Evolutionary conservation across 2,888 invertebrate genomes (phyloP), one percentile per base, ranked within the genome.

Genomic region (Epicampocera succincta): DNA sequence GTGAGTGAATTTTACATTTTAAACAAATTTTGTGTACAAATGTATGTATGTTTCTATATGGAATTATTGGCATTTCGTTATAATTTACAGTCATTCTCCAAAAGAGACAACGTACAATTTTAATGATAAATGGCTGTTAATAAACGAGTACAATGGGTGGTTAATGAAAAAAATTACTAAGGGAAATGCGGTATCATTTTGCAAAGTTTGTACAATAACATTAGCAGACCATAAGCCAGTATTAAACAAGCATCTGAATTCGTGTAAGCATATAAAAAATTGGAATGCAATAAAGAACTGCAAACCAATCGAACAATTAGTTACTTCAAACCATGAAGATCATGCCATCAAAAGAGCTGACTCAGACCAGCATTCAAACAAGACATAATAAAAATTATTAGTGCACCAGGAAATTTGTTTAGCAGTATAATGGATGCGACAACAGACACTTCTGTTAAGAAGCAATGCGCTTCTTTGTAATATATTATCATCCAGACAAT

Each of bases 81-180:
- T 44, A 44, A 44, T 44, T 44, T 44, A 44, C 13, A 44, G 44
- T 44, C 2, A 44, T 44, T 44, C 44, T 13, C 44, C 44, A 44
- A 44, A 44, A 44, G n/a, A 13, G 9, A 44, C 1, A 44, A 44
- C 44, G 44, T 44, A 44, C 9, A 44, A 9, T 44, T 44, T 44
- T 44, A 44, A 44, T 44, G 44, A 44, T 44, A 44, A 44, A 44
- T 44, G 44, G 44, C 44, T 44, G 44, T 44, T 44, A 44, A 44
- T 44, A 44, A 44, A 44, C 11, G 44, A 44, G 44, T 44, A 44
- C 44, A 44, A 44, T 44, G 44, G 44, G 44, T 44, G 9, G 13
- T 44, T 44, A 44, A 44, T 44, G 44, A 44, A 9, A 44, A 44
- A 44, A 44, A 12, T 44, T n/a, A n/a, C n/a, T n/a, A n/a, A 44